Percentiles rank a stretch among this genome's conserved stretches.
phyloP scores from a whole-genome alignment of 1,140 invertebrate species.

The Oryzaephilus surinamensis region DNA sequence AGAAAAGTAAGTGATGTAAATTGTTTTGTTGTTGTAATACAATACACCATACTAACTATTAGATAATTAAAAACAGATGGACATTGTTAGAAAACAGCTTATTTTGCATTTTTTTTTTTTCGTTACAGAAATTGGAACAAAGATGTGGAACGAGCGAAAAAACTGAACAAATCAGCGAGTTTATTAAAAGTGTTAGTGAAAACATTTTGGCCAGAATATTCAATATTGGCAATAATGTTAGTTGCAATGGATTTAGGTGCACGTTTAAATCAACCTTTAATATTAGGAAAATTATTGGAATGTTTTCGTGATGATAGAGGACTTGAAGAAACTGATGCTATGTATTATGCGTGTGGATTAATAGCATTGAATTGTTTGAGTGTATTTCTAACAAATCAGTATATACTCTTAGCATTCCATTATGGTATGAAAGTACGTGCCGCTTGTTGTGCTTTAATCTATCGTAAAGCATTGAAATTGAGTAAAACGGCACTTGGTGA shows the following conservation, averaged over 20 bases:
- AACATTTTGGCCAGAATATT: conserved; percentile 37
- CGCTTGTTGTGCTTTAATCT: conserved; percentile 55
- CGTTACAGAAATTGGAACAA: conserved; percentile 33
- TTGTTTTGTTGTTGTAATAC: neutral
- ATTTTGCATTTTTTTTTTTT: conserved; percentile 7
- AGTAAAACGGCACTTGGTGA: conserved; percentile 57
- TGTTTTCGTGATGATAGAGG: conserved; percentile 39
- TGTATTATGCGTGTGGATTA: conserved; percentile 48
- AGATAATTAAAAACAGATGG: neutral
- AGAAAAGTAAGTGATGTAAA: conserved; percentile 38
- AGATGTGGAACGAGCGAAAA: conserved; percentile 30
- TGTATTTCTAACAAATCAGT: conserved; percentile 47
- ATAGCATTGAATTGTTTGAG: conserved; percentile 41
- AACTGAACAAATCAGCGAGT: conserved; percentile 28
- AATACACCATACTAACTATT: neutral
- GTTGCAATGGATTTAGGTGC: conserved; percentile 27
- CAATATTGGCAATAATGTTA: conserved; percentile 25
- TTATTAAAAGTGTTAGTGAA: conserved; percentile 34
- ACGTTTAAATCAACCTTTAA: conserved; percentile 37
- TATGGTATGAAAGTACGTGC: conserved; percentile 48
- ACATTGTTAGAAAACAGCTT: neutral
- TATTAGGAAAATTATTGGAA: conserved; percentile 42
- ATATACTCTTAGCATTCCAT: conserved; percentile 47
- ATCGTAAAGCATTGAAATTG: conserved; percentile 52
- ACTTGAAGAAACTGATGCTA: conserved; percentile 37